phyloP scores from a whole-genome alignment of 92 coral and sea anemone species.

The Chrysogorgia sp. region DNA sequence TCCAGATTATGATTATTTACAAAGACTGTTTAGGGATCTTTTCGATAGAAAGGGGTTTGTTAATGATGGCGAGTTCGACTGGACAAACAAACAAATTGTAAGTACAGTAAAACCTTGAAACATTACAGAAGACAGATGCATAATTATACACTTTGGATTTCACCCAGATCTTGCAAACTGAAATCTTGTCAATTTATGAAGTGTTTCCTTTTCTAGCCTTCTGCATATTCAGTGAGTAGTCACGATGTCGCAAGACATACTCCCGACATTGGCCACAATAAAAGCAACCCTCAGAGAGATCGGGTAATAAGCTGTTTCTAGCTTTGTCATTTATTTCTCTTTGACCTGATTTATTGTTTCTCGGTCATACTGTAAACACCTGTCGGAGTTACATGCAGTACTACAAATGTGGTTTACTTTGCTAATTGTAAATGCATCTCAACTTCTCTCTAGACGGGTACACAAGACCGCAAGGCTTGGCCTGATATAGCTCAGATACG shows the following conservation, averaged over 20 bases:
- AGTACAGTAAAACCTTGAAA: slow-evolving; percentile 41
- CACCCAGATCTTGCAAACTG: no score
- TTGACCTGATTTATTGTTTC: no score
- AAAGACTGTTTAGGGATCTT: slow-evolving; percentile 88
- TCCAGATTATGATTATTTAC: slow-evolving; percentile 94
- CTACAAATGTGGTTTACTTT: no score
- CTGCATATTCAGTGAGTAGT: not conserved
- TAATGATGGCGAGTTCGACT: slow-evolving; percentile 99
- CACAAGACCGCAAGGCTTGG: slow-evolving; percentile 69
- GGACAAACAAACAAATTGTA: slow-evolving; percentile 98
- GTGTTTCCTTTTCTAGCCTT: not conserved
- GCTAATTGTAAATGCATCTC: not conserved
- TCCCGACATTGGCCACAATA: no score
- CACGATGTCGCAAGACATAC: no score
- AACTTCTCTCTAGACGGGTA: slow-evolving; percentile 28
- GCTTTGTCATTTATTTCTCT: no score
- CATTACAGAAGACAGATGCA: not conserved
- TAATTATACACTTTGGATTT: not conserved
- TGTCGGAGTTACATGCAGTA: no score
- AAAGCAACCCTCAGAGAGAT: no score
- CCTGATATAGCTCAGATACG: slow-evolving; percentile 43
- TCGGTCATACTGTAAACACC: no score
- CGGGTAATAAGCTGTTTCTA: no score
- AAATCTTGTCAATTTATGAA: no score
- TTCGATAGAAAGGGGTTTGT: slow-evolving; percentile 83